Percentiles rank a stretch among this genome's conserved stretches.
phyloP scores from a whole-genome alignment of 2,888 invertebrate species.

The Argyresthia albistria region DNA sequence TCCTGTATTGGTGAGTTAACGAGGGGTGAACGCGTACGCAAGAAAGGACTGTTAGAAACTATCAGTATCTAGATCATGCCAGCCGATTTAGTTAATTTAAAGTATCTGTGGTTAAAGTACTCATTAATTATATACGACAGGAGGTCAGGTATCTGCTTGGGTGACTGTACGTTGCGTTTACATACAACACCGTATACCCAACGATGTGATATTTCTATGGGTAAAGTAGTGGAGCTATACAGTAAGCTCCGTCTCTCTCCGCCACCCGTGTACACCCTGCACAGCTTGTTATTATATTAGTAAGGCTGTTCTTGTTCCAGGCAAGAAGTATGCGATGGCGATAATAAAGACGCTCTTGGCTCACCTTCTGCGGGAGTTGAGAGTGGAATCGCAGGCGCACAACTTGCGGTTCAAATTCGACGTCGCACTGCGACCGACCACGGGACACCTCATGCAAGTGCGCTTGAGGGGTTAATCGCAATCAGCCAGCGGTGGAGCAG shows the following conservation, averaged over 20 bases:
- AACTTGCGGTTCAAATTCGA: slow-evolving; percentile 33
- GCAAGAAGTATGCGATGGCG: slow-evolving; percentile 42
- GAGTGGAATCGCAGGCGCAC: slow-evolving; percentile 27
- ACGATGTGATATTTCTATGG: not conserved
- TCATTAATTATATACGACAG: too few relatives aligned
- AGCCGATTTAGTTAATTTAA: too few relatives aligned
- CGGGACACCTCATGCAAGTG: slow-evolving; percentile 33
- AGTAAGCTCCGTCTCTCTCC: too few relatives aligned
- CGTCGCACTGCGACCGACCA: slow-evolving; percentile 24
- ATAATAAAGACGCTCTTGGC: slow-evolving; percentile 38
- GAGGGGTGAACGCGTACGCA: too few relatives aligned
- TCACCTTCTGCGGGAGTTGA: slow-evolving; percentile 30
- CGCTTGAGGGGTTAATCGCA: slow-evolving; percentile 10
- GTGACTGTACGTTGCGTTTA: too few relatives aligned
- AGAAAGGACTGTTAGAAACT: too few relatives aligned
- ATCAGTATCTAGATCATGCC: too few relatives aligned
- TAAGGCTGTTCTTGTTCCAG: slow-evolving; percentile 19
- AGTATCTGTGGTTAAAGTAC: too few relatives aligned
- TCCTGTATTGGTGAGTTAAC: slow-evolving; percentile 32
- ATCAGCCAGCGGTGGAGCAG: too few relatives aligned
- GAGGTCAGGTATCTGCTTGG: too few relatives aligned
- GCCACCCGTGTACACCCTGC: not conserved
- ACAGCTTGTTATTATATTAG: not conserved
- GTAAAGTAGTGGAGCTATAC: not conserved
- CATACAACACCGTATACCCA: not conserved